These are phyloP conservation scores for Thunnus albacares DNA, from an alignment of 2,797 vertebrate genomes.

Conservation along the genomic window DNA sequence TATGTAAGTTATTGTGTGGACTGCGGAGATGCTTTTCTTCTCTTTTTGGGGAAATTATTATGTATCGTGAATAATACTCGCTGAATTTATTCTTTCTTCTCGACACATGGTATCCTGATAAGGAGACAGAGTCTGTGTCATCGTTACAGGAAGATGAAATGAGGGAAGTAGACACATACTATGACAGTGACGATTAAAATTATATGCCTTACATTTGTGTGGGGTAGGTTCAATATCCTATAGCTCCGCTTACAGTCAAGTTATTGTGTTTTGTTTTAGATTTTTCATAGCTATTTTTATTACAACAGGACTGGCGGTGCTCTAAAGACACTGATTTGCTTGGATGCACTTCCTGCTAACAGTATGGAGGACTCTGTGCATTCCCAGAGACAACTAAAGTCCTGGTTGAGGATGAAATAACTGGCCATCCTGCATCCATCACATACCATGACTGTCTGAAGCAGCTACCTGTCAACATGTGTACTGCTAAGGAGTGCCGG, in stretches of 20 bases:
- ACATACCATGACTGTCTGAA: background rate
- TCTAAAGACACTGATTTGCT: background rate
- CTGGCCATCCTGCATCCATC: background rate
- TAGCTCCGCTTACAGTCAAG: background rate
- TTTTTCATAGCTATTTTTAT: background rate
- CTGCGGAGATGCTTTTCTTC: no score
- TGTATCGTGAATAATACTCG: background rate
- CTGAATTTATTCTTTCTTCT: background rate
- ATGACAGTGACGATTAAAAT: background rate
- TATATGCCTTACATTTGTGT: background rate
- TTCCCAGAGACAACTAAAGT: no score
- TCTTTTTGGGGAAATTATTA: background rate
- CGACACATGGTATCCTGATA: background rate
- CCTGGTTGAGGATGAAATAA: background rate
- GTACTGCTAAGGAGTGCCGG: no score
- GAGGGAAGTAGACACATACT: background rate
- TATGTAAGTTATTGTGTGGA: no score
- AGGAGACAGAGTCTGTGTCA: background rate
- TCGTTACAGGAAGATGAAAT: background rate
- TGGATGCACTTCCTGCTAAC: background rate
- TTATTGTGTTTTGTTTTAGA: background rate
- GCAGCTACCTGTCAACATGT: slow-evolving; percentile 1
- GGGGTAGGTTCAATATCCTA: background rate
- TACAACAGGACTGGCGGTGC: background rate
- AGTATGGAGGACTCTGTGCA: background rate